phyloP scores from a whole-genome alignment of 2,113 vertebrate species.

The Caloenas nicobarica region DNA sequence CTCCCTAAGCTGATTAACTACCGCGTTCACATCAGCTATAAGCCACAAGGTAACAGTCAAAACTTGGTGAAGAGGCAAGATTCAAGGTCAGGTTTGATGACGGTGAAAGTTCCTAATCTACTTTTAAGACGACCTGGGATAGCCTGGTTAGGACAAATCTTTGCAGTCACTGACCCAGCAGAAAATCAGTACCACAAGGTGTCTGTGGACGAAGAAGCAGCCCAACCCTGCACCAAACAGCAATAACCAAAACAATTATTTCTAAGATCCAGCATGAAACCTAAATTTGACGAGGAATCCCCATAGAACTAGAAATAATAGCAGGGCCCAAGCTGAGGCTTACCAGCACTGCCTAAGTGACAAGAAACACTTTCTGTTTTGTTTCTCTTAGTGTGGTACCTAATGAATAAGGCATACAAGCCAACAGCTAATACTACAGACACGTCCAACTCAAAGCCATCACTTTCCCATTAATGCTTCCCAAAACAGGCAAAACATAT shows the following conservation, averaged over 20 bases:
- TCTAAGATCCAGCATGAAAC: neutral
- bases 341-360: accelerated
- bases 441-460: neutral
- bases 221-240: neutral
- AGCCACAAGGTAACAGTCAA: accelerated
- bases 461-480: neutral
- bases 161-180: neutral
- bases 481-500: neutral
- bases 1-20: neutral
- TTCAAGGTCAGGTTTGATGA: neutral
- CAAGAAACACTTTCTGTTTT: neutral
- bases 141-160: neutral
- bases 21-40: neutral
- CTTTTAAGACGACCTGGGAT: neutral
- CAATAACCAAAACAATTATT: neutral
- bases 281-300: neutral
- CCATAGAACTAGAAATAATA: neutral
- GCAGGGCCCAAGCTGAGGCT: neutral
- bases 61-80: neutral
- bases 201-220: neutral
- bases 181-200: neutral
- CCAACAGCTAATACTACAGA: neutral
- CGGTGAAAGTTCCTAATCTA: neutral
- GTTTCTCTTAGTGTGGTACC: neutral
- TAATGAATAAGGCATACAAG: neutral